phyloP scores from a whole-genome alignment of 2,888 invertebrate genomes.

The Campoletis raptor region DNA sequence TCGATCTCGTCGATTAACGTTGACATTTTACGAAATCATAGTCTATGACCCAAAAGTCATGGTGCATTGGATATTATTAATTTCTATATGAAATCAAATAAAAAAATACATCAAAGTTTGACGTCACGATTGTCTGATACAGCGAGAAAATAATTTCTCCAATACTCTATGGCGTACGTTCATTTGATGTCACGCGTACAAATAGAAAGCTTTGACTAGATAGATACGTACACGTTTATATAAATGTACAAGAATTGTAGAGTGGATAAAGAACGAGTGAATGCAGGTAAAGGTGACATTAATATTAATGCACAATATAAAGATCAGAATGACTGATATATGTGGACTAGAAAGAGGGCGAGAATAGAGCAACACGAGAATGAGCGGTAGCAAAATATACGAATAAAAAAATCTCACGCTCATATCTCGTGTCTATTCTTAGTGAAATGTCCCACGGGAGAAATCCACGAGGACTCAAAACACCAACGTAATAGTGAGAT shows the following conservation, averaged over 20 bases:
- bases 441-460: background rate
- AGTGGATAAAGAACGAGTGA: background rate
- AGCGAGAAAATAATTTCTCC: slow-evolving; percentile 18
- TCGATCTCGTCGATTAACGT: slow-evolving; percentile 4
- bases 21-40: slow-evolving; percentile 8
- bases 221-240: background rate
- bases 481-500: background rate
- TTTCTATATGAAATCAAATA: background rate
- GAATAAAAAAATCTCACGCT: slow-evolving; percentile 5
- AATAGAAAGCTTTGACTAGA: background rate
- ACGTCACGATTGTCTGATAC: background rate
- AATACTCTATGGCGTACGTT: slow-evolving; percentile 1
- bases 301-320: slow-evolving; percentile 14
- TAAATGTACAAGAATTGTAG: background rate
- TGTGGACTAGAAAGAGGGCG: slow-evolving; percentile 2
- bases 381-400: background rate
- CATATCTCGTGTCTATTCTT: slow-evolving; percentile 10
- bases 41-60: background rate
- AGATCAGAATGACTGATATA: slow-evolving; percentile 3
- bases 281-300: slow-evolving; percentile 22
- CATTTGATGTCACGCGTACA: slow-evolving; percentile 18
- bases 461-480: background rate
- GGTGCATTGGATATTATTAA: slow-evolving; percentile 9
- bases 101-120: background rate
- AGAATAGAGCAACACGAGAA: slow-evolving; percentile 16